Percentiles rank a stretch among this genome's conserved stretches.
phyloP scores from a whole-genome alignment of 2,888 invertebrate genomes.

The Unio delphinus region DNA sequence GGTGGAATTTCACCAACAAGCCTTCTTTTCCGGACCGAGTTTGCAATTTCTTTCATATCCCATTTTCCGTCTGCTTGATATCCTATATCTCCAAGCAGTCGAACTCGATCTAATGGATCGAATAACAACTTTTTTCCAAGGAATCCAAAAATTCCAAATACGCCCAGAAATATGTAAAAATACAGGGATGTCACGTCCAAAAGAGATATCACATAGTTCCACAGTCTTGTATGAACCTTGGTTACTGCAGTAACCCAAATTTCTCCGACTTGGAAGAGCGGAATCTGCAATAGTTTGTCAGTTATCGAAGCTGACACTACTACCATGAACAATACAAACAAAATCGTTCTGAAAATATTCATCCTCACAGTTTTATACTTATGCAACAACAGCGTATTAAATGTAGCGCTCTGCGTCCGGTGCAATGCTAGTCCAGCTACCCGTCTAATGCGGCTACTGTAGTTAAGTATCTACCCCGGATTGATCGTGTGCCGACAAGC shows the following conservation, averaged over 20 bases:
- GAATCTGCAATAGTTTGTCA: slow-evolving; percentile 44
- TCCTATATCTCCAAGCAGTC: slow-evolving; percentile 62
- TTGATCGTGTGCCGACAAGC: no score
- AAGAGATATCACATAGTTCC: slow-evolving; percentile 19
- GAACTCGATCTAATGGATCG: slow-evolving; percentile 58
- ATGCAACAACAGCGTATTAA: no score
- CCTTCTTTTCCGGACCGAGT: slow-evolving; percentile 70
- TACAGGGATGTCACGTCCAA: slow-evolving; percentile 39
- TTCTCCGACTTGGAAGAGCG: slow-evolving; percentile 52
- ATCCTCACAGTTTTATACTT: no score
- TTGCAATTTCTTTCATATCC: slow-evolving; percentile 60
- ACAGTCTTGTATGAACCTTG: slow-evolving; percentile 22
- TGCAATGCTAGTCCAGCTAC: no score
- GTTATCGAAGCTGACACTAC: slow-evolving; percentile 31
- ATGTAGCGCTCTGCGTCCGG: no score
- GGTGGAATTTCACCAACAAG: slow-evolving; percentile 82
- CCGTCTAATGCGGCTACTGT: no score
- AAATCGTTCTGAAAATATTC: no score
- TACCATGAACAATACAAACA: no score
- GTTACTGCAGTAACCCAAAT: slow-evolving; percentile 48
- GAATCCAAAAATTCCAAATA: slow-evolving; percentile 28
- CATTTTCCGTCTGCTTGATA: slow-evolving; percentile 61
- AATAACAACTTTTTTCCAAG: slow-evolving; percentile 50
- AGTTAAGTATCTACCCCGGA: no score
- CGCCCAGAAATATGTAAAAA: slow-evolving; percentile 37